Base-by-base conservation (phyloP, 2,888 invertebrate species). In the Carterocephalus palaemon region DNA sequence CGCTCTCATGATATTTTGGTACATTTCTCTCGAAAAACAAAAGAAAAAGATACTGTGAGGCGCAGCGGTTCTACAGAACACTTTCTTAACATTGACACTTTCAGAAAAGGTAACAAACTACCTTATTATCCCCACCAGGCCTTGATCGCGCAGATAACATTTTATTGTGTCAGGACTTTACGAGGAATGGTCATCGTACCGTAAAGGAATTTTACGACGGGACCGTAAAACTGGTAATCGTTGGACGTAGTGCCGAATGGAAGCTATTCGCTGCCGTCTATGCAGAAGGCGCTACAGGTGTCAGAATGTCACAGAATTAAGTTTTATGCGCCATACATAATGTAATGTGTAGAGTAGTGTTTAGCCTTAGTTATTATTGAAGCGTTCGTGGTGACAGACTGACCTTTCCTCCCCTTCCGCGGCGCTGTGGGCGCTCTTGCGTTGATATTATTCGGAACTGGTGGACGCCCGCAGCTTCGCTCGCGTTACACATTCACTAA, bases 151-250 rank as follows among this genome's bases (percentile, higher is more conserved):
- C 15, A 23, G 10, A 19, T 26, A 23, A 28, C 13, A 23, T 28
- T 36, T 41, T 23, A 16, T 9, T 29, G 26, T 31, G n/a, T 29
- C 26, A 31, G 34, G 15, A 40, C 32, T 37, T 34, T 39, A 34
- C 28, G 43, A 31, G 26, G 15, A 20, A 38, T 22, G 31, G 43
- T 28, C 47, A 28, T 39, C 5, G 31, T 33, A 33, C 31, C 10
- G n/a, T 19, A 41, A 45, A 48, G 29, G 31, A 36, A 38, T 33
- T 45, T 48, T 36, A 36, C 36, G 36, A 40, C 9, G 16, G 10
- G 13, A 7, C 22, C 31, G 15, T 48, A 45, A 45, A 48, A 36
- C 34, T 47, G 33, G 39, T 46, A 33, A 46, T 43, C 43, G 37
- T 33, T 39, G 29, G 39, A 46, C 45, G 8, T 28, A 15, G 6